Evolutionary conservation across 2,797 vertebrate species (phyloP), one percentile per base, ranked within the genome.

Genomic region (Anniella stebbinsi): DNA sequence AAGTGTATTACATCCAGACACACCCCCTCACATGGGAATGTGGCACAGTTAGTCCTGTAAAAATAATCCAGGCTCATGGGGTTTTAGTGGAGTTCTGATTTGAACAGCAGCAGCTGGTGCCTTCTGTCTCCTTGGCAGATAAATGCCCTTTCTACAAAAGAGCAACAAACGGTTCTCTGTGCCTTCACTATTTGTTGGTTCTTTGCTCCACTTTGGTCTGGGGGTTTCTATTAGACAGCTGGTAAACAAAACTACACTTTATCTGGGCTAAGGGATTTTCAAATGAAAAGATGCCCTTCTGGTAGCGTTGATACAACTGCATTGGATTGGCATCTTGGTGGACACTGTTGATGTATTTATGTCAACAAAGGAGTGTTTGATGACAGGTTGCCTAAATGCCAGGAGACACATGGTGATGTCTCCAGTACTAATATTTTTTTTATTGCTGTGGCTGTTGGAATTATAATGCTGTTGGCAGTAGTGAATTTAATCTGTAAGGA

Each of bases 81-180:
- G 36, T 66, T 87, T 84, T 87, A 90, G 76, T 77, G 30, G 23
- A 69, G 86, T 83, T 57, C 73, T 87, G 60, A 63, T 87, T 76
- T 60, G 86, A 83, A 77, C n/a, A 69, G 80, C 70, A 83, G 80
- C 89, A 90, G 89, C 89, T 77, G 86, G 89, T 60, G 86, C 86
- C 89, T 77, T 48, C 80, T 90, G 89, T 84, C 73, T 83, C 80
- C 72, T 77, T 87, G 85, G 80, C 86, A 83, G 36, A 84, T 45
- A 83, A 87, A 82, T 82, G 85, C 80, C 80, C 70, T 54, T 2
- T 13, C 70, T 78, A 77, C 28, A 77, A 87, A 78, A 60, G 72
- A 81, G 41, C 70, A 36, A 90, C 80, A 83, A 73, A 81, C 36
- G 7, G 45, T 41, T 69, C 28, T 87, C 85, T 87, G 60, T 90